These are phyloP conservation scores for Uropsilus gracilis DNA, from an alignment of 2,113 vertebrate species.

Conservation along the genomic window DNA sequence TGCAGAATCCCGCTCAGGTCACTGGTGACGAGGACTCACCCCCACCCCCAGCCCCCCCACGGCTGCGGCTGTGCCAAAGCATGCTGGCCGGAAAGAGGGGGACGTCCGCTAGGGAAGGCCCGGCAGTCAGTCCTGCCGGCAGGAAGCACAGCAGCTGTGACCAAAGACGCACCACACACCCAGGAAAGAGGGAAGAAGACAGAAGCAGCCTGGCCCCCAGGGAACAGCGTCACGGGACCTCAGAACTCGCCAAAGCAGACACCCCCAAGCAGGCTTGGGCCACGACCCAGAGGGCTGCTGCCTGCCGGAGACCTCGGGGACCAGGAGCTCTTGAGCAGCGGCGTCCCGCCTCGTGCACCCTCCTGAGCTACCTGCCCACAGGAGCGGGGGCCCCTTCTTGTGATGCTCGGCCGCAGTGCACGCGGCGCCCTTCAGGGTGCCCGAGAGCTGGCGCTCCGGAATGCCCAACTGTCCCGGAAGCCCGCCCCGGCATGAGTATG, in stretches of 20 bases:
- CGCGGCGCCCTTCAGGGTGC: too few species aligned
- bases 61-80: background rate
- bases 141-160: background rate
- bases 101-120: background rate
- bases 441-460: background rate
- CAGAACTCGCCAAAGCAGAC: background rate
- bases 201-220: too few species aligned
- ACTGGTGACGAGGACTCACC: background rate
- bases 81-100: background rate
- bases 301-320: too few species aligned
- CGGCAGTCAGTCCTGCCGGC: background rate
- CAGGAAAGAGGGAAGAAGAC: background rate
- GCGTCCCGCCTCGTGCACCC: background rate
- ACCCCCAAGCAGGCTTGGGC: background rate
- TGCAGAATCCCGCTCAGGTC: background rate
- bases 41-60: background rate
- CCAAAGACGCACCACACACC: background rate
- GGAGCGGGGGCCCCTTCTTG: too few species aligned
- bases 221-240: background rate
- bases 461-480: too few species aligned
- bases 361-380: background rate
- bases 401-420: too few species aligned
- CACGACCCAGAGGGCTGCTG: background rate
- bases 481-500: too few species aligned
- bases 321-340: background rate